Conservation (phyloP, 1,140 invertebrate genomes). For the Drosophila parabipectinata region DNA sequence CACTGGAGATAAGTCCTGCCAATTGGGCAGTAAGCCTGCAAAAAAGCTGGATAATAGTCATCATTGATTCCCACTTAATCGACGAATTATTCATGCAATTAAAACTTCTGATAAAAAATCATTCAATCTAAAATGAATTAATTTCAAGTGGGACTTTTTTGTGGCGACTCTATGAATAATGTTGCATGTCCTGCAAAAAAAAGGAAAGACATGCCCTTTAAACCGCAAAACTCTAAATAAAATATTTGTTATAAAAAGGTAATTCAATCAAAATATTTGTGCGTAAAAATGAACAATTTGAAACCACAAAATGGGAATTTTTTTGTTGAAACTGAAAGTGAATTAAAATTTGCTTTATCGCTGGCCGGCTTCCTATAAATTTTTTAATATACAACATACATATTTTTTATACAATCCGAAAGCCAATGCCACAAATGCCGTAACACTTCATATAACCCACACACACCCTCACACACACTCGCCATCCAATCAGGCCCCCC, state of each 20-base stretch:
- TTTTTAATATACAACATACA: conserved; percentile 24
- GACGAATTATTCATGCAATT: conserved; percentile 21
- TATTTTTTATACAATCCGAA: conserved; percentile 40
- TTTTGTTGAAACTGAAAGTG: conserved; percentile 39
- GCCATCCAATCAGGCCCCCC: background rate
- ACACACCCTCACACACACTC: conserved; percentile 6
- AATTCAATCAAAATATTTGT: conserved; percentile 11
- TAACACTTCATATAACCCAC: conserved; percentile 60
- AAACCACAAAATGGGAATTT: conserved; percentile 26
- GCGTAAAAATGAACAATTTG: conserved; percentile 7
- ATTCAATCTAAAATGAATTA: background rate
- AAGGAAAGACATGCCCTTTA: background rate
- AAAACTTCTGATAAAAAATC: background rate
- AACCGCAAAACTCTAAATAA: conserved; percentile 20
- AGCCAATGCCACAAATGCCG: conserved; percentile 74
- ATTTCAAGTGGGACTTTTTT: background rate
- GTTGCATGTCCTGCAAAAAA: background rate
- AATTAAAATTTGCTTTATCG: conserved; percentile 55
- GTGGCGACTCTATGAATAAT: background rate
- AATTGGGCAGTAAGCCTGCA: background rate
- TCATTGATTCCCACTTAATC: background rate
- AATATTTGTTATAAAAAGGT: conserved; percentile 13
- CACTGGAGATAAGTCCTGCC: conserved; percentile 12
- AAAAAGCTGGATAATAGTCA: conserved; percentile 2
- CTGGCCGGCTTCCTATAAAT: conserved; percentile 63